These are phyloP conservation scores for Andrena bucephala DNA, from an alignment of 2,888 invertebrate genomes.

Conservation along the genomic window DNA sequence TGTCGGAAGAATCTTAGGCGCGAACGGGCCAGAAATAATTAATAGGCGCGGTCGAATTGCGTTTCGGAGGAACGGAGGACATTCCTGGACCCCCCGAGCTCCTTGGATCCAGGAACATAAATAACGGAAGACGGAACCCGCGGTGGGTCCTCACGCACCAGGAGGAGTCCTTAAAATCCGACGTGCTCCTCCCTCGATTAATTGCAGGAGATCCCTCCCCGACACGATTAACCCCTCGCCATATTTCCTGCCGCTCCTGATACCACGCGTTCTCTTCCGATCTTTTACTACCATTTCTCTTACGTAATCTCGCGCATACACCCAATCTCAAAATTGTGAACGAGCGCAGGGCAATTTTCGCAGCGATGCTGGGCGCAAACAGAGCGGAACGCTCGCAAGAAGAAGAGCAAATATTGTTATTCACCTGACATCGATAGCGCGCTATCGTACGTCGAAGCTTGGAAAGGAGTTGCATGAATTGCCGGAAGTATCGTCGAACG, in stretches of 20 bases:
- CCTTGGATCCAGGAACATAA: constrained; percentile 75
- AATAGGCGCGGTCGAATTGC: constrained; percentile 72
- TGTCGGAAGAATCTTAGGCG: constrained; percentile 31
- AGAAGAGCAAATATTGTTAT: constrained; percentile 19
- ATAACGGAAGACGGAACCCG: constrained; percentile 74
- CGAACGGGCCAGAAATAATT: constrained; percentile 66
- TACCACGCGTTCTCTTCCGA: constrained; percentile 16
- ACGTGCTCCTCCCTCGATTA: constrained; percentile 73
- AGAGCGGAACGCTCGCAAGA: background rate
- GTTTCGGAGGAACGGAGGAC: constrained; percentile 61
- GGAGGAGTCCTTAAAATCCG: constrained; percentile 71
- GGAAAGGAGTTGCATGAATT: constrained; percentile 47
- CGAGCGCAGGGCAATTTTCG: background rate
- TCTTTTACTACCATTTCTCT: background rate
- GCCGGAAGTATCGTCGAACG: constrained; percentile 64
- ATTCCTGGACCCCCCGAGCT: constrained; percentile 73
- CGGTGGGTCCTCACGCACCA: constrained; percentile 69
- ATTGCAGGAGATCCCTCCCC: constrained; percentile 65
- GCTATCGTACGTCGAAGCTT: constrained; percentile 53
- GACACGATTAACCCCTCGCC: constrained; percentile 59
- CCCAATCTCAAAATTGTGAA: constrained; percentile 2
- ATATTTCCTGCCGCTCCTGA: constrained; percentile 58
- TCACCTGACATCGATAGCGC: constrained; percentile 45
- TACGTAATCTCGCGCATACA: background rate
- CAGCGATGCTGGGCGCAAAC: background rate